These are phyloP conservation scores for Anas bahamensis DNA, from an alignment of 2,797 vertebrate species.

Conservation along the genomic window DNA sequence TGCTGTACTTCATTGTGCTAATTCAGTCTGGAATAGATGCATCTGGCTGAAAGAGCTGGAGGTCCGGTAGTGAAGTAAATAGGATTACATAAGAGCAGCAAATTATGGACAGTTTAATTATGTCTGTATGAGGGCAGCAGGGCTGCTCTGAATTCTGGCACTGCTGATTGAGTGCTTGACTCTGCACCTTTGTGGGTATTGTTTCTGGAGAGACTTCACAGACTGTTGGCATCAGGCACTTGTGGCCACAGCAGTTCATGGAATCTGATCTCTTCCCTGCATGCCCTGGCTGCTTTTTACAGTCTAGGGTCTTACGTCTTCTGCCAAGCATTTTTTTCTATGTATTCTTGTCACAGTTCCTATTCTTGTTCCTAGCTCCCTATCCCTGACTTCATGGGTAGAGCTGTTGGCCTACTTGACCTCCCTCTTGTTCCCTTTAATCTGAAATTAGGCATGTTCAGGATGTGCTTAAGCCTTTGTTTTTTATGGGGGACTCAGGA, in stretches of 20 bases:
- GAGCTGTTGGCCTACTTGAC: neutral
- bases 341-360: neutral
- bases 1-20: neutral
- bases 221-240: neutral
- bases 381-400: neutral
- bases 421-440: neutral
- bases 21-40: neutral
- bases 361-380: neutral
- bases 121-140: neutral
- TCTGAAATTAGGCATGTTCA: neutral
- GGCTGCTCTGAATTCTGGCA: neutral
- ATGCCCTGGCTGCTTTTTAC: neutral
- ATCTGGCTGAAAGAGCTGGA: neutral
- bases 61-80: neutral
- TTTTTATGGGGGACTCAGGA: neutral
- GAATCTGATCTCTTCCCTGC: neutral
- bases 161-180: neutral
- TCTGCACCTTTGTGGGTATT: neutral
- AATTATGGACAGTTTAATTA: too few relatives aligned
- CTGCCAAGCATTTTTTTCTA: neutral
- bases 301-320: neutral
- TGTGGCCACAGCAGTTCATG: neutral
- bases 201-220: neutral
- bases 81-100: neutral
- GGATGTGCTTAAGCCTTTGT: neutral